Evolutionary conservation across 2,113 vertebrate genomes (phyloP).

Genomic region (Mormoops blainvillei): DNA sequence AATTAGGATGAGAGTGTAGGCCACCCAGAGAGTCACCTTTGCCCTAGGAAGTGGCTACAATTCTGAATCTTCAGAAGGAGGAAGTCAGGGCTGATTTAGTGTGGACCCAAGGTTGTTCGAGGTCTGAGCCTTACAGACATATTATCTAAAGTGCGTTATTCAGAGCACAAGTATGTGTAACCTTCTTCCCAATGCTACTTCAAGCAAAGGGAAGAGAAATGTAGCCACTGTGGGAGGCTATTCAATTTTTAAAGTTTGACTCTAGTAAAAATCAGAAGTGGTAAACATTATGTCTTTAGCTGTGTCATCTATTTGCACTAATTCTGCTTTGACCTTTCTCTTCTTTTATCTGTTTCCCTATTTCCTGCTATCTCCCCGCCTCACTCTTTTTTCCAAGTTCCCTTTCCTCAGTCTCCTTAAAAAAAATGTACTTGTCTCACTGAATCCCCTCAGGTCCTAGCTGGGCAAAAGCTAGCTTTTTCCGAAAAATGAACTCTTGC

Average conservation of each 20-base stretch:
- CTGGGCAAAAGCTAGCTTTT: not conserved
- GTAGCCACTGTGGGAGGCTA: slow-evolving; percentile 13
- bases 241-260: slow-evolving; percentile 31
- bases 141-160: slow-evolving; percentile 24
- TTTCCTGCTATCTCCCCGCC: not conserved
- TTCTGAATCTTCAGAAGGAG: not conserved
- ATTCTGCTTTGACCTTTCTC: not conserved
- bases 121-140: slow-evolving; percentile 28
- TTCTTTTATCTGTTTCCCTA: not conserved
- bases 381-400: not conserved
- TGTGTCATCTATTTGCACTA: not conserved
- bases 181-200: slow-evolving; percentile 18
- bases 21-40: slow-evolving; percentile 36
- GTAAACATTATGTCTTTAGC: not conserved
- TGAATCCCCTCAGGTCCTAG: not conserved
- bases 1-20: slow-evolving; percentile 7
- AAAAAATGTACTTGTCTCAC: not conserved
- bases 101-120: slow-evolving; percentile 8
- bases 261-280: not conserved
- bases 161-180: not conserved
- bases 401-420: not conserved
- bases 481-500: not conserved
- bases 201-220: not conserved
- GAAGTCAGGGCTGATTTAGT: not conserved
- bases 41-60: not conserved